Percentiles rank a stretch among this genome's conserved stretches.
Evolutionary conservation across 1,140 invertebrate genomes (phyloP).

Genomic region (Vanessa atalanta): DNA sequence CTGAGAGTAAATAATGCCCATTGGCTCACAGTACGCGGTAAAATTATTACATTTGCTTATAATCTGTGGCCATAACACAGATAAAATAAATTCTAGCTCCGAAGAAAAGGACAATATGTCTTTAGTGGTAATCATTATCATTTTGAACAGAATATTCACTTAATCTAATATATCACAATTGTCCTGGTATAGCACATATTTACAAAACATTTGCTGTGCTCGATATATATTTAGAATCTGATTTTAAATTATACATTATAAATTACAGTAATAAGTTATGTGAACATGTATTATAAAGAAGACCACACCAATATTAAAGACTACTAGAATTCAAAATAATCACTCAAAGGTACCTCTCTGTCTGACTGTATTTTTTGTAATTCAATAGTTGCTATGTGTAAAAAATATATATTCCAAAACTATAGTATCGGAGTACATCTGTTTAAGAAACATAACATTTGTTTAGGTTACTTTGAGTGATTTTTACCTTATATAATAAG

Average conservation of each 20-base stretch:
- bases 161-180: conserved; percentile 79
- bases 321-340: conserved; percentile 75
- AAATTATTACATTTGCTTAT: conserved; percentile 34
- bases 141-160: conserved; percentile 56
- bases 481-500: conserved; percentile 72
- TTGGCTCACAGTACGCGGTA: conserved; percentile 55
- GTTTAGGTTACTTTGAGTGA: conserved; percentile 58
- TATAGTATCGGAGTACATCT: conserved; percentile 31
- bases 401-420: conserved; percentile 36
- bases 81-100: conserved; percentile 29
- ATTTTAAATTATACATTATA: conserved; percentile 60
- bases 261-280: conserved; percentile 68
- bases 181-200: conserved; percentile 70
- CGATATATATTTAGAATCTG: conserved; percentile 64
- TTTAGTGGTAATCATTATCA: conserved; percentile 30
- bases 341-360: conserved; percentile 58
- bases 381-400: conserved; percentile 20
- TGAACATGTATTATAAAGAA: conserved; percentile 75
- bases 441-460: conserved; percentile 28
- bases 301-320: conserved; percentile 77
- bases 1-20: conserved; percentile 67
- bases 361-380: conserved; percentile 19
- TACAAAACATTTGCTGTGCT: conserved; percentile 70
- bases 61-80: conserved; percentile 34
- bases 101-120: conserved; percentile 27